Evolutionary conservation across 2,797 vertebrate genomes (phyloP).

Genomic region (Monodelphis domestica): DNA sequence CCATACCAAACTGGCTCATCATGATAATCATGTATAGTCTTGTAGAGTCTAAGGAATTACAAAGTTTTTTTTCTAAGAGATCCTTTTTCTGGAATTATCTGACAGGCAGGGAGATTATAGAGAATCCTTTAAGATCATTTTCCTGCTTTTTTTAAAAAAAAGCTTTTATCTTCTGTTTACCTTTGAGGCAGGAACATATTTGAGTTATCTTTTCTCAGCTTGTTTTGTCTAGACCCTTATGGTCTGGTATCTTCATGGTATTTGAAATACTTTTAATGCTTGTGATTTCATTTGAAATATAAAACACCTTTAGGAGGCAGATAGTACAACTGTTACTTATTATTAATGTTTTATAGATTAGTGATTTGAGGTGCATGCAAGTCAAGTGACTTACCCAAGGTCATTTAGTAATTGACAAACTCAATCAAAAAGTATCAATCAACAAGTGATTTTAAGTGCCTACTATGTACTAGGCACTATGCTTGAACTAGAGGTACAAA

Average conservation of each 20-base stretch:
- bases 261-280: neutral
- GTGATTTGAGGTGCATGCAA: neutral
- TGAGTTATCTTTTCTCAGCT: too few relatives aligned
- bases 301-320: neutral
- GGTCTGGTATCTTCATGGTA: too few relatives aligned
- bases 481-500: too few relatives aligned
- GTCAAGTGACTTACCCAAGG: neutral
- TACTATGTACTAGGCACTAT: too few relatives aligned
- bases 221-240: too few relatives aligned
- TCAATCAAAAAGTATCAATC: neutral
- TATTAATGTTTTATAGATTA: neutral
- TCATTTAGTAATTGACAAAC: neutral
- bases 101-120: too few relatives aligned
- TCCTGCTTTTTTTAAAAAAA: too few relatives aligned
- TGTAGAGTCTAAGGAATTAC: neutral
- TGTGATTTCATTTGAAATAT: neutral
- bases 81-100: too few relatives aligned
- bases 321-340: neutral
- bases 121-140: too few relatives aligned
- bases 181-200: too few relatives aligned
- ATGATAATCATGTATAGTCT: neutral
- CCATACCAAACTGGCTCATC: neutral
- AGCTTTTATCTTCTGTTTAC: too few relatives aligned
- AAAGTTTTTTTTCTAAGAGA: too few relatives aligned
- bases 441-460: neutral